These are phyloP conservation scores for Piprites chloris DNA, from an alignment of 2,113 vertebrate genomes.

Conservation along the genomic window DNA sequence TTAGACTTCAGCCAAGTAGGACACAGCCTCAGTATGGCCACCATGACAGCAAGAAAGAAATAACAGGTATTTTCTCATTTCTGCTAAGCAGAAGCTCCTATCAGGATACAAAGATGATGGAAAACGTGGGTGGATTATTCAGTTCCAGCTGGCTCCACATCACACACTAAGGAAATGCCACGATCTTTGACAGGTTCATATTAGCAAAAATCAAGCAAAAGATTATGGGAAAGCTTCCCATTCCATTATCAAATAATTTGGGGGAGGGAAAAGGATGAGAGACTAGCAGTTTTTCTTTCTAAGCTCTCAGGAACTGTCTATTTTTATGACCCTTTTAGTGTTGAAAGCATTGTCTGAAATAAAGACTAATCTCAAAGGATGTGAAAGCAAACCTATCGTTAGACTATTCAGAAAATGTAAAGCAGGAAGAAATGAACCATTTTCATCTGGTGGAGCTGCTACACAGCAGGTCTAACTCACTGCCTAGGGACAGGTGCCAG, in stretches of 20 bases:
- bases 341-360: slow-evolving; percentile 58
- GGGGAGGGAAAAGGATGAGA: slow-evolving; percentile 41
- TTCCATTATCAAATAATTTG: slow-evolving; percentile 61
- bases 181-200: slow-evolving; percentile 52
- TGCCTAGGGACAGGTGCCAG: neutral
- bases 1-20: neutral
- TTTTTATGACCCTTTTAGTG: slow-evolving; percentile 58
- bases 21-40: neutral
- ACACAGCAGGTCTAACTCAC: neutral
- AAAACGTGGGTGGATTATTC: slow-evolving; percentile 35
- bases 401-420: slow-evolving; percentile 37
- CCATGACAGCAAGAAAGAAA: neutral
- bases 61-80: slow-evolving; percentile 41
- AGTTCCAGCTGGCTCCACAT: slow-evolving; percentile 57
- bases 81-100: slow-evolving; percentile 24
- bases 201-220: slow-evolving; percentile 57
- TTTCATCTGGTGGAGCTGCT: neutral
- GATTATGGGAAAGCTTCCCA: slow-evolving; percentile 55
- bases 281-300: slow-evolving; percentile 40
- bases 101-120: slow-evolving; percentile 34
- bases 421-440: neutral
- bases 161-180: slow-evolving; percentile 44
- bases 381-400: slow-evolving; percentile 33
- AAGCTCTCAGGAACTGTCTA: slow-evolving; percentile 50
- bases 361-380: slow-evolving; percentile 49